Base-by-base conservation (phyloP, 2,797 vertebrate species). In the Sebastes goodei region DNA sequence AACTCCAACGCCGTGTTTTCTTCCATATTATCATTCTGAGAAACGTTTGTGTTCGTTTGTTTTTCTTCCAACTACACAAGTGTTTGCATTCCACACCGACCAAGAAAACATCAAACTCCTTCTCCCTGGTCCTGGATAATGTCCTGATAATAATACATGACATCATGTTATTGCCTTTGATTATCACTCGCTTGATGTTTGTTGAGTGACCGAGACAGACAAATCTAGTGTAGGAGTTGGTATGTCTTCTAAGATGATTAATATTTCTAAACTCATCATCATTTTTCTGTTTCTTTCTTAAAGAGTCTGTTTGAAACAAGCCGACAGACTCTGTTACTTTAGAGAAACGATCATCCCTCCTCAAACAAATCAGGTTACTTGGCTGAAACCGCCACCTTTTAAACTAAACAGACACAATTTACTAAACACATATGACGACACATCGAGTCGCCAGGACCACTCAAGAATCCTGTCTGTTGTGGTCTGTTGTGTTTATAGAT, bases 351-450 rank as follows among this genome's bases (percentile, higher is more conserved):
- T 86, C 75, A 60, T 10, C 15, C 2, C 32, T 62, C 76, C 71
- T 67, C 42, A 80, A 86, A 91, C 66, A 80, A 86, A 87, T 82
- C 67, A 27, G 56, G 29, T 55, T 8, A n/a, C 74, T 78, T 78
- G 80, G 63, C 77, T 23, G 25, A 76, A 82, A 68, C 2, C 10
- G 1, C 33, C 5, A 1, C 10, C 61, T 74, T 21, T 75, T 29
- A 85, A 86, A 83, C 75, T 62, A 84, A 86, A 88, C 86, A 80
- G 65, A 69, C 65, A 30, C 60, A 70, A 74, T 66, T 64, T 60
- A 83, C 75, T 42, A 77, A 86, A 88, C 78, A 64, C 75, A 38
- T 20, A 56, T 68, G 80, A 80, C n/a, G 65, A 86, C 80, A 79
- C 73, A 46, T 84, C 73, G 1, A 42, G 20, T 35, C 29, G 3